Conservation (phyloP, 2,113 vertebrate species). For the Pitta sordida region DNA sequence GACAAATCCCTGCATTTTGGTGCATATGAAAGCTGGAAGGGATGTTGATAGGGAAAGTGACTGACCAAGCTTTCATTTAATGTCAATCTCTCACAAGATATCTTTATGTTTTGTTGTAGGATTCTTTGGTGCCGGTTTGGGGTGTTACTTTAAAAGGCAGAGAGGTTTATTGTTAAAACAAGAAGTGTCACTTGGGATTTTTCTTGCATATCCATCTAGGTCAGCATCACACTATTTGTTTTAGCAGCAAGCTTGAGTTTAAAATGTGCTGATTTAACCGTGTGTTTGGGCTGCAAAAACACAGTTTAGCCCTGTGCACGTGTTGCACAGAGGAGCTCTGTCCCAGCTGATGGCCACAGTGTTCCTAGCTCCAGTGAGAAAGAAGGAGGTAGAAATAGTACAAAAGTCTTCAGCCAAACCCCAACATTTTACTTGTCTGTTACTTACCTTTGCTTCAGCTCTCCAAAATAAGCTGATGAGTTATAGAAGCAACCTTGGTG, state of each 20-base stretch:
- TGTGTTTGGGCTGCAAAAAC: neutral
- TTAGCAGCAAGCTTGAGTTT: neutral
- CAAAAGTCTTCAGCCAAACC: neutral
- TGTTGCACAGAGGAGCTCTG: neutral
- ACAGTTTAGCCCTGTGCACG: neutral
- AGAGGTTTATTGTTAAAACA: neutral
- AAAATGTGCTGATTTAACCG: neutral
- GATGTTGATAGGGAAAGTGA: neutral
- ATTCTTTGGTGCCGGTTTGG: neutral
- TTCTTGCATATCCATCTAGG: neutral
- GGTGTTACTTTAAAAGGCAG: neutral
- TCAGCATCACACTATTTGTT: neutral
- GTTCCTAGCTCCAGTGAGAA: neutral
- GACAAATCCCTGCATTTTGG: accelerated
- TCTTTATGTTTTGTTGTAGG: neutral
- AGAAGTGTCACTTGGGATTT: neutral
- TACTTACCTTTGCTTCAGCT: neutral
- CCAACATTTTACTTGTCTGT: neutral
- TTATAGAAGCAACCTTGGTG: neutral
- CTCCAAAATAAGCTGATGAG: neutral
- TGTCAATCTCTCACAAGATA: neutral
- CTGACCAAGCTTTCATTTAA: neutral
- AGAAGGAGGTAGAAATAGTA: neutral
- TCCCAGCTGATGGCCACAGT: neutral
- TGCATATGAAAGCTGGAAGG: neutral